These are phyloP conservation scores for Galbula dea DNA, from an alignment of 2,113 vertebrate genomes.

Conservation along the genomic window DNA sequence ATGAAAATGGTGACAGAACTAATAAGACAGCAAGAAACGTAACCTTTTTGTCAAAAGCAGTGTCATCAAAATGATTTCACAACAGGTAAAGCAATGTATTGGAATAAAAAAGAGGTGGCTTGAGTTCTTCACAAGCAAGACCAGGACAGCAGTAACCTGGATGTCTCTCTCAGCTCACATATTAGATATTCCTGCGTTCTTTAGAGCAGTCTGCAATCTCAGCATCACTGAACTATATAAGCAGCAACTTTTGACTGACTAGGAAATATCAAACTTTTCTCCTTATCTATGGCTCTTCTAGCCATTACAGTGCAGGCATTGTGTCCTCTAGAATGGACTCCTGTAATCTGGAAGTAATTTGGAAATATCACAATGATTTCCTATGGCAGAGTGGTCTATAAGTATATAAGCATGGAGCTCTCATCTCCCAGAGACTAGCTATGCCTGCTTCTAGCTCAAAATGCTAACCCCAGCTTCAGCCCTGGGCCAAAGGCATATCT, in stretches of 20 bases:
- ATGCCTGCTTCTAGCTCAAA: background rate
- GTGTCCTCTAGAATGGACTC: background rate
- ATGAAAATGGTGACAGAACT: background rate
- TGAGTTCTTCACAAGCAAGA: background rate
- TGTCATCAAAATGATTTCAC: background rate
- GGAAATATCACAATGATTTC: background rate
- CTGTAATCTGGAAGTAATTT: background rate
- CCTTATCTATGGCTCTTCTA: background rate
- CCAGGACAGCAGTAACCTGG: background rate
- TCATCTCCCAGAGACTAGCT: background rate
- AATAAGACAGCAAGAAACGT: background rate
- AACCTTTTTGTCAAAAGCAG: background rate
- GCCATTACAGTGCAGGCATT: background rate
- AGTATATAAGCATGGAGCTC: background rate
- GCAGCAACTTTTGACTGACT: background rate
- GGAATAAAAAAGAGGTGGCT: background rate
- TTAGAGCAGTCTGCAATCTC: background rate
- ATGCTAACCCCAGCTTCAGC: background rate
- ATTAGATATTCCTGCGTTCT: background rate
- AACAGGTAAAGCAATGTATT: background rate
- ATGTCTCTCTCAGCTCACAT: background rate
- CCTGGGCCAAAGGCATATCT: background rate
- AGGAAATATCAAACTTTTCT: background rate
- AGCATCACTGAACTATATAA: background rate
- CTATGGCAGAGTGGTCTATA: rapidly evolving